Base-by-base conservation (phyloP, 2,888 invertebrate genomes). In the Criorhina ranunculi region DNA sequence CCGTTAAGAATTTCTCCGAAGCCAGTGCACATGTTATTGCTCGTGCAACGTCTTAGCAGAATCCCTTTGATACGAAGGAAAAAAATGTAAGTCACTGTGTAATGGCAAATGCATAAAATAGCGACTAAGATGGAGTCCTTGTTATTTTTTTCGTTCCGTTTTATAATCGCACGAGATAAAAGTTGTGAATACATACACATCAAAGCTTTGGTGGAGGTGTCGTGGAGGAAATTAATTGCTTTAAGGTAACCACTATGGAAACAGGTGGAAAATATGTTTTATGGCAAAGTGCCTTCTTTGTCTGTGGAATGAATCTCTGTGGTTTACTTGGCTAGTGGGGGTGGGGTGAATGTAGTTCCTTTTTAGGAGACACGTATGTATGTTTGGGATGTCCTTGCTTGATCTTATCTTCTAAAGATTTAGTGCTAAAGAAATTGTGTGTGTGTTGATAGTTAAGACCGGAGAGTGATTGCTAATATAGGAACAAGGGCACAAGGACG, bases 261-360 rank as follows among this genome's bases (percentile, higher is more conserved):
- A 85, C 85, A 80, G 69, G 85, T 85, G 85, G 75, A 66, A 78
- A 80, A 80, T 80, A 67, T 85, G 83, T 73, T 83, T 73, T 83
- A 78, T 83, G 57, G 62, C 40, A 83, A 73, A 83, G 78, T 78
- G 78, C 67, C 73, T 57, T 55, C 51, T 69, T 73, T 51, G 42
- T 64, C 55, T 49, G 57, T 64, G 64, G 44, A 57, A 69, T 73
- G 73, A 78, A 78, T 78, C 73, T 78, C 35, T 53, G 60, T 73
- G 83, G 72, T 40, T 83, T 44, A 67, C 51, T 73, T 46, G 53
- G 44, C 7, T 35, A 17, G 33, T 7, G 24, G 0, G 19, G 33
- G 5, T 4, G n/a, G 35, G 24, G 11, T 15, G 12, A n/a, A 35
- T 9, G n/a, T 24, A 19, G 60, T 53, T 62, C 11, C 11, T 5